These are phyloP conservation scores for Corbicula japonica DNA, from an alignment of 2,888 invertebrate species.

Conservation along the genomic window DNA sequence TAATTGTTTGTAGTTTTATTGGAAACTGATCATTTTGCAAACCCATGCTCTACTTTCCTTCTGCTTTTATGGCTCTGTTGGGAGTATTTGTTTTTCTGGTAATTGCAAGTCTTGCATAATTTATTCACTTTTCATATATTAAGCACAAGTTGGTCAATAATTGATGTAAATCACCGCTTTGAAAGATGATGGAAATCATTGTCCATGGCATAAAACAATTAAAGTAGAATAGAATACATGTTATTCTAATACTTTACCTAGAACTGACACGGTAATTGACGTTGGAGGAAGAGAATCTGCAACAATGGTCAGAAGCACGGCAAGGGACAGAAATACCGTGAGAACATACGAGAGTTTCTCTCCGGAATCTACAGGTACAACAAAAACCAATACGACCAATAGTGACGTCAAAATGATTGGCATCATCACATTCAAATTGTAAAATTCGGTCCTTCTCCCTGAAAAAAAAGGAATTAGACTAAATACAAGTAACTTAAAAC, in stretches of 20 bases:
- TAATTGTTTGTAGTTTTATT: too few species aligned
- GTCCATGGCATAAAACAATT: background rate
- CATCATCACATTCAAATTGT: constrained; percentile 64
- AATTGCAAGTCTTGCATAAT: too few species aligned
- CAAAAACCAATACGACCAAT: constrained; percentile 59
- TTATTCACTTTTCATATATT: too few species aligned
- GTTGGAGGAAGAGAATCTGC: constrained; percentile 60
- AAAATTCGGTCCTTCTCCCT: constrained; percentile 60
- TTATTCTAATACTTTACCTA: constrained; percentile 54
- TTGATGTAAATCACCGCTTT: too few species aligned
- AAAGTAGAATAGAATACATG: background rate
- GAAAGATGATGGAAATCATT: too few species aligned
- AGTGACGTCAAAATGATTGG: constrained; percentile 64
- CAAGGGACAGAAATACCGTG: constrained; percentile 62
- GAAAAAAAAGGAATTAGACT: too few species aligned
- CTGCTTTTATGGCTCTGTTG: background rate
- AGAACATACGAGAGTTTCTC: constrained; percentile 66
- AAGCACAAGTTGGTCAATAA: too few species aligned
- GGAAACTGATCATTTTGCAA: too few species aligned
- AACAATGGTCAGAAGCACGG: constrained; percentile 55
- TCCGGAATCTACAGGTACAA: constrained; percentile 66
- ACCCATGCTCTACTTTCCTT: too few species aligned
- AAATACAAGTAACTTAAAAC: too few species aligned
- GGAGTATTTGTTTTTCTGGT: background rate
- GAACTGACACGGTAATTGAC: constrained; percentile 47